These are phyloP conservation scores for Heterocephalus glaber DNA, from an alignment of 2,113 vertebrate genomes.

Conservation along the genomic window DNA sequence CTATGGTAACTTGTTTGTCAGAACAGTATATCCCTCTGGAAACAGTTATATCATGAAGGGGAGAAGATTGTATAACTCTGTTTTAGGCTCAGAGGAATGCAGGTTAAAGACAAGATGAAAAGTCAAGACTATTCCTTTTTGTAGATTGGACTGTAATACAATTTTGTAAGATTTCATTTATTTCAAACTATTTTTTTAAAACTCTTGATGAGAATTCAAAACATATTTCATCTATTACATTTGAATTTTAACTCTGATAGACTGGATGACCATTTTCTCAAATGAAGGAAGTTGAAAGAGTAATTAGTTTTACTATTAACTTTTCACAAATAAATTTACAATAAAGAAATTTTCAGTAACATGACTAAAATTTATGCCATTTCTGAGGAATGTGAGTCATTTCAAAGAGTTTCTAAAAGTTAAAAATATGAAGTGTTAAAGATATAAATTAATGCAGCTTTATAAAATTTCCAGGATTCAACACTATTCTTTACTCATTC, in stretches of 20 bases:
- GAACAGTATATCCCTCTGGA: neutral
- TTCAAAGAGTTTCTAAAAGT: neutral
- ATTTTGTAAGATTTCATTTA: conserved; percentile 36
- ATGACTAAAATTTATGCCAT: neutral
- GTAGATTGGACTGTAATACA: neutral
- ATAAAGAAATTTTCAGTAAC: neutral
- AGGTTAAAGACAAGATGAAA: neutral
- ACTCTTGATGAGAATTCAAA: neutral
- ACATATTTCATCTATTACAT: conserved; percentile 3
- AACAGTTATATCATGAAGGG: neutral
- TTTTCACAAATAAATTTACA: conserved; percentile 20
- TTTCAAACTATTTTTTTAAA: conserved; percentile 26
- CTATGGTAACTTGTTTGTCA: neutral
- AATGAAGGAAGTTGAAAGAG: too few relatives aligned
- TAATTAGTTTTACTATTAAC: neutral
- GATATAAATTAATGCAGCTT: neutral
- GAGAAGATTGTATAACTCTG: neutral
- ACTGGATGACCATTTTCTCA: neutral
- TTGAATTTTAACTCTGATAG: conserved; percentile 39
- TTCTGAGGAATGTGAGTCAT: neutral
- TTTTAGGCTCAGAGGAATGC: neutral
- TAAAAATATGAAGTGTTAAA: neutral
- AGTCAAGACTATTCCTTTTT: neutral
- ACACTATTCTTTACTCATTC: neutral
- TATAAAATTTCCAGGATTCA: neutral